phyloP scores from a whole-genome alignment of 2,888 invertebrate genomes.

The Lochmaea crataegi region DNA sequence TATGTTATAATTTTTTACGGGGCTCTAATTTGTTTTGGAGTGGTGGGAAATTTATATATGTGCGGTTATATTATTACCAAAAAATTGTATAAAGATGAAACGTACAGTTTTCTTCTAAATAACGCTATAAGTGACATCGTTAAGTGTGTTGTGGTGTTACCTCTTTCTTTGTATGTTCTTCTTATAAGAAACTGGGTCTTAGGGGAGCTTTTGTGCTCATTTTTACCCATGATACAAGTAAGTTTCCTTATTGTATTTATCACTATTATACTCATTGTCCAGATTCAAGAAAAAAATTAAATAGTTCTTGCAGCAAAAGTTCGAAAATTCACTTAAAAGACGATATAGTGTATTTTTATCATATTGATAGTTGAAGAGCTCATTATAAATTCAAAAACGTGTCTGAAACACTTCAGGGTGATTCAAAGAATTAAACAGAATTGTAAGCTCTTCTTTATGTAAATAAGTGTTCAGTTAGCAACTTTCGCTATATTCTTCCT shows the following conservation, averaged over 20 bases:
- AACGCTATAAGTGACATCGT: conserved; percentile 75
- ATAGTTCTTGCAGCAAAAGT: too few relatives aligned
- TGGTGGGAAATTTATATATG: conserved; percentile 71
- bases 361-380: too few relatives aligned
- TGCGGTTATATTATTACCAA: conserved; percentile 68
- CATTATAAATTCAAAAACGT: too few relatives aligned
- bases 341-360: too few relatives aligned
- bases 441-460: too few relatives aligned
- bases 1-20: conserved; percentile 74
- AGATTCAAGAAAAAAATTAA: too few relatives aligned
- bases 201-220: conserved; percentile 77
- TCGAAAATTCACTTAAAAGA: too few relatives aligned
- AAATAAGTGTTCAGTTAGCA: too few relatives aligned
- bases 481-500: too few relatives aligned
- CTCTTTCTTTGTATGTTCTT: conserved; percentile 75
- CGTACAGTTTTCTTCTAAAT: conserved; percentile 75
- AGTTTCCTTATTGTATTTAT: conserved; percentile 48
- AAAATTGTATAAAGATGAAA: conserved; percentile 72
- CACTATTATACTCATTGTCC: too few relatives aligned
- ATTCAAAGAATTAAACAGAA: too few relatives aligned
- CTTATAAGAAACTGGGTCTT: conserved; percentile 80
- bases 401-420: too few relatives aligned
- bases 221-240: conserved; percentile 80
- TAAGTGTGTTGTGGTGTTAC: conserved; percentile 76
- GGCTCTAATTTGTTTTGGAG: conserved; percentile 69